Percentiles rank a stretch among this genome's conserved stretches.
phyloP scores from a whole-genome alignment of 2,888 invertebrate genomes.

The Nipponacmea schrenckii region DNA sequence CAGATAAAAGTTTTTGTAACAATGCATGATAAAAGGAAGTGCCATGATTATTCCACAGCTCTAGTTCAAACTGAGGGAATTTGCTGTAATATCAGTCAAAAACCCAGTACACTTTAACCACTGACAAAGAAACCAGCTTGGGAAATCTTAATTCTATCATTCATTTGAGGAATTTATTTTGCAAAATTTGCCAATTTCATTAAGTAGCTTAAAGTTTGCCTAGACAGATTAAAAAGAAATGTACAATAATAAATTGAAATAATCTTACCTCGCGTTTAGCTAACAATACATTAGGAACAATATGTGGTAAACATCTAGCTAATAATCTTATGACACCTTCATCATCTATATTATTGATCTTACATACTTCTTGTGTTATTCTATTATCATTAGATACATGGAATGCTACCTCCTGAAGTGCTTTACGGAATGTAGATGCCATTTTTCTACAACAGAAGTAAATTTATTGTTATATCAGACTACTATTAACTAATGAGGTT shows the following conservation, averaged over 20 bases:
- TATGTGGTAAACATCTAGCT: constrained; percentile 73
- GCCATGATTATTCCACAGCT: too few relatives aligned
- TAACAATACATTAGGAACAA: constrained; percentile 77
- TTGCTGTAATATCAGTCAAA: background rate
- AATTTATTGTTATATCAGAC: background rate
- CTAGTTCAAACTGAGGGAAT: too few relatives aligned
- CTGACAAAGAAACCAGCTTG: too few relatives aligned
- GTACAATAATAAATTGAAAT: too few relatives aligned
- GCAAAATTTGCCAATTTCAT: too few relatives aligned
- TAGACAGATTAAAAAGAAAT: too few relatives aligned
- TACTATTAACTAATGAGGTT: too few relatives aligned
- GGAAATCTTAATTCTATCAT: too few relatives aligned
- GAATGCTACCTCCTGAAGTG: constrained; percentile 70
- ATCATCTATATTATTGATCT: constrained; percentile 49
- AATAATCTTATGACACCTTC: constrained; percentile 70
- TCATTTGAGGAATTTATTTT: too few relatives aligned
- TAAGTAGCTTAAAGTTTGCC: too few relatives aligned
- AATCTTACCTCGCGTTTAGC: constrained; percentile 74
- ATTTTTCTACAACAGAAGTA: constrained; percentile 68
- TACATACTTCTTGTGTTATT: constrained; percentile 65
- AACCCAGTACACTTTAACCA: too few relatives aligned
- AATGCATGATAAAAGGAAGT: background rate
- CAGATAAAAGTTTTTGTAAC: background rate
- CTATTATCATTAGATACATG: constrained; percentile 65
- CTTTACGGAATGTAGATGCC: constrained; percentile 71